Conservation (phyloP, 2,113 vertebrate genomes). For the Tauraco erythrolophus region DNA sequence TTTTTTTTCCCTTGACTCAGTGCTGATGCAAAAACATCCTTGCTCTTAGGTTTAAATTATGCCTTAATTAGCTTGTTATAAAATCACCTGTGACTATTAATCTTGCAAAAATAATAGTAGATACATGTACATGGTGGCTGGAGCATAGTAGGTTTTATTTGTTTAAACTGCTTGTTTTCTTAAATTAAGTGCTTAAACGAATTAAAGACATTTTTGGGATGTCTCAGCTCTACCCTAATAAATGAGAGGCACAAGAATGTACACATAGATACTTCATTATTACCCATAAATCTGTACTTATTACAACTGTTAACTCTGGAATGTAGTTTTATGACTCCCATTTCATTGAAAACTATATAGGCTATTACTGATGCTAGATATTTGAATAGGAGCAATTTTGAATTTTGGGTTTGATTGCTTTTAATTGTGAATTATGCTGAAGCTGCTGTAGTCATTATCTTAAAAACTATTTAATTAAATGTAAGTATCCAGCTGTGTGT, state of each 20-base stretch:
- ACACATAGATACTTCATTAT: background rate
- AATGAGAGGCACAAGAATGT: background rate
- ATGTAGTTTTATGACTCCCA: conserved; percentile 17
- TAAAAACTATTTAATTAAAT: conserved; percentile 59
- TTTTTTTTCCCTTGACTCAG: background rate
- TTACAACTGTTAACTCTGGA: background rate
- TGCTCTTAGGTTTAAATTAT: background rate
- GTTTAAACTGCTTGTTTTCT: conserved; percentile 3
- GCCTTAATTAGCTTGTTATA: background rate
- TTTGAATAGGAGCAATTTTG: background rate
- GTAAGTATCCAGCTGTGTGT: conserved; percentile 44
- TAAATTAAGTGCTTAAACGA: conserved; percentile 23
- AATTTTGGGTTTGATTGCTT: conserved; percentile 37
- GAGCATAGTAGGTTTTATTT: background rate
- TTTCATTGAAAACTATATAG: background rate
- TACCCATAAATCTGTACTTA: conserved; percentile 39
- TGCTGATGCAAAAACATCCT: background rate
- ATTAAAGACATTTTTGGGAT: background rate
- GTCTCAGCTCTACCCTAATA: background rate
- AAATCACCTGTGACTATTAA: conserved; percentile 24
- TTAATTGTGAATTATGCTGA: conserved; percentile 38
- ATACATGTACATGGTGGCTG: background rate
- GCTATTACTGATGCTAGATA: background rate
- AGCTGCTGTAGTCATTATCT: conserved; percentile 25
- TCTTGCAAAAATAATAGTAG: background rate